Conservation (phyloP, 1,140 invertebrate species). For the Drosophila sp. region DNA sequence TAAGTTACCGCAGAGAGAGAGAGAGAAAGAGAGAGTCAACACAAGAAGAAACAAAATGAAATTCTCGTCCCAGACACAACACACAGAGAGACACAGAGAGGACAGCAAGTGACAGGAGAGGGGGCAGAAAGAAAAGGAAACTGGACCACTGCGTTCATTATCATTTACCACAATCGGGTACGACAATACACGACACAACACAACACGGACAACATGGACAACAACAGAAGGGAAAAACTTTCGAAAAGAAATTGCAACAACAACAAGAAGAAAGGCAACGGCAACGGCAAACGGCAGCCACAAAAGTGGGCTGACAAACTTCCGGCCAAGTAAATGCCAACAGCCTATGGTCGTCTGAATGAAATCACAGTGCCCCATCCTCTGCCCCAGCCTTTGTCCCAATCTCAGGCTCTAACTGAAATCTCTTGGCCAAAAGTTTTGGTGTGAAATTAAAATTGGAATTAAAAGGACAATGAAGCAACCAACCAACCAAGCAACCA, state of each 20-base stretch:
- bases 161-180: constrained; percentile 61
- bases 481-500: not conserved
- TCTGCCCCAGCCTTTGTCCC: not conserved
- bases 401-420: constrained; percentile 4
- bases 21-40: not conserved
- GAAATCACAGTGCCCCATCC: not conserved
- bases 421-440: constrained; percentile 55
- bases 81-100: not conserved
- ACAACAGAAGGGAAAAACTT: constrained; percentile 54
- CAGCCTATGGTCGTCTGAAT: not conserved
- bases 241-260: constrained; percentile 55
- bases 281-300: not conserved
- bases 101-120: not conserved
- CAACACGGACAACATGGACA: constrained; percentile 38
- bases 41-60: constrained; percentile 3
- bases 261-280: constrained; percentile 19
- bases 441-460: constrained; percentile 74
- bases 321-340: constrained; percentile 10
- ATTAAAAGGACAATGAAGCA: constrained; percentile 65
- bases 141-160: constrained; percentile 66
- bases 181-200: constrained; percentile 47
- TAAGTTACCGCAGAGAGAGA: not conserved
- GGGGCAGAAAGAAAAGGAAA: constrained; percentile 33
- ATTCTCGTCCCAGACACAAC: constrained; percentile 3
- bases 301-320: constrained; percentile 9